These are phyloP conservation scores for Zapus hudsonius DNA, from an alignment of 2,113 vertebrate species.

Conservation along the genomic window DNA sequence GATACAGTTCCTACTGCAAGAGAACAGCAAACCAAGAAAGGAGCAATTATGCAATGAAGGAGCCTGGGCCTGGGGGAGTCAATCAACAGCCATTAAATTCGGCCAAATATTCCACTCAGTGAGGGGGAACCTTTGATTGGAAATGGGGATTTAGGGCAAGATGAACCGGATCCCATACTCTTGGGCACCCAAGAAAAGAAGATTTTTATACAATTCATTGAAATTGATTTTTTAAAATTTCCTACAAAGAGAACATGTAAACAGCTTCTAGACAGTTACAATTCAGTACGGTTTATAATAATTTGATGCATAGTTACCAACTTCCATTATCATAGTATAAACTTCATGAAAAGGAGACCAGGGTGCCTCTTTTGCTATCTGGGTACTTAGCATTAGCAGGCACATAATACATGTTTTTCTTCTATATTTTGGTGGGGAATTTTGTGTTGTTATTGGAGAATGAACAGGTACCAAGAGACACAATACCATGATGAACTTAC, in stretches of 20 bases:
- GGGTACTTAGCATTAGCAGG: background rate
- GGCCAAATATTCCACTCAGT: no score
- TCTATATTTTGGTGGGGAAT: no score
- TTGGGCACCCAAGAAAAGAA: no score
- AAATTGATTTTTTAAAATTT: background rate
- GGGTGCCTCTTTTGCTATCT: background rate
- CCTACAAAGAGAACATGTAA: slow-evolving; percentile 1
- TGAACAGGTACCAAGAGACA: background rate
- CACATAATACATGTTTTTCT: background rate
- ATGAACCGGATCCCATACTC: no score
- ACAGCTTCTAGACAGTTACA: background rate
- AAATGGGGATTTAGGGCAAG: no score
- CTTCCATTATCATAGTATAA: background rate
- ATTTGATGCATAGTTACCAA: background rate
- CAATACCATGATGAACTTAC: background rate
- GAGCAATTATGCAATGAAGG: no score
- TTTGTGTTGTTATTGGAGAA: background rate
- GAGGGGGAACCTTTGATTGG: no score
- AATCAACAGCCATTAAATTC: no score
- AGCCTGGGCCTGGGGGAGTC: no score
- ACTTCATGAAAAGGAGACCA: background rate
- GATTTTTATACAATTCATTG: background rate
- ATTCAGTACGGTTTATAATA: background rate
- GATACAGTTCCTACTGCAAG: no score
- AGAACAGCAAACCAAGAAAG: no score